phyloP scores from a whole-genome alignment of 2,888 invertebrate genomes.

The Oasisia sp. region DNA sequence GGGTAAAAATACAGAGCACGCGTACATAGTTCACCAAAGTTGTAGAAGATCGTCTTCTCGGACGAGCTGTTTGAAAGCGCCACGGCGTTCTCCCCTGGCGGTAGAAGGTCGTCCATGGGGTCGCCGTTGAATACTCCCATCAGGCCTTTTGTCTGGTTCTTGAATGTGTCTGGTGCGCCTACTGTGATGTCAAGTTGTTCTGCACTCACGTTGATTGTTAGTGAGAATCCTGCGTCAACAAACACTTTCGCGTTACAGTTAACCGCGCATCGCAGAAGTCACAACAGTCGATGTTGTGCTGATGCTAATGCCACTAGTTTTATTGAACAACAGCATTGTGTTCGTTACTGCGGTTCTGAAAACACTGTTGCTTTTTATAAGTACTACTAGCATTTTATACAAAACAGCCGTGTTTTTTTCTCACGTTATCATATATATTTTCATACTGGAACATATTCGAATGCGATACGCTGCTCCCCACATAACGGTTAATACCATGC shows the following conservation, averaged over 20 bases:
- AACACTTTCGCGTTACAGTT: neutral
- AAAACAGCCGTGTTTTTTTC: no score
- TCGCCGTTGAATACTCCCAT: constrained; percentile 23
- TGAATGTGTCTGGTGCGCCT: neutral
- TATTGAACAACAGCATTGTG: no score
- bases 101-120: constrained; percentile 14
- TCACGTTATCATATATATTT: no score
- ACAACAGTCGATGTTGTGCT: neutral
- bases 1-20: neutral
- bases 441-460: no score
- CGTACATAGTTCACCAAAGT: constrained; percentile 21
- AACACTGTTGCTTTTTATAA: no score
- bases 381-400: no score
- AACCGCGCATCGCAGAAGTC: neutral
- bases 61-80: constrained; percentile 14
- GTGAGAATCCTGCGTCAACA: neutral
- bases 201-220: neutral
- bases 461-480: no score
- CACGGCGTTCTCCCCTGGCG: neutral
- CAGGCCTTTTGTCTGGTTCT: constrained; percentile 18
- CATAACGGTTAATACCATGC: no score
- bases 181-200: neutral
- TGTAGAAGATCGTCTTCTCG: neutral
- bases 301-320: no score
- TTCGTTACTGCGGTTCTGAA: no score